phyloP scores from a whole-genome alignment of 2,797 vertebrate genomes.

The Microctenopoma steveboyesi region DNA sequence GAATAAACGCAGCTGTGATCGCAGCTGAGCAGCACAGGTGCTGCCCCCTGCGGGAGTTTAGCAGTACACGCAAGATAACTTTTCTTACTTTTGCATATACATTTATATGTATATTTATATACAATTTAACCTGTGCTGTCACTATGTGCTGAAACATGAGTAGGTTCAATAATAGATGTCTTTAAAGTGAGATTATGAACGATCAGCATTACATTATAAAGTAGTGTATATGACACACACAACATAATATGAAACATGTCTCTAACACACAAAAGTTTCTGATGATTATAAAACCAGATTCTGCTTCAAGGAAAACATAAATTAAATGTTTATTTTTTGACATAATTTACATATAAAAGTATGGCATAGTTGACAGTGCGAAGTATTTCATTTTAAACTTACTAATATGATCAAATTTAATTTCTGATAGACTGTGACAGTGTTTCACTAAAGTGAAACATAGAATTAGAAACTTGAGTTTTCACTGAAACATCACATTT shows the following conservation, averaged over 20 bases:
- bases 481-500: conserved; percentile 23
- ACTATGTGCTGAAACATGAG: background rate
- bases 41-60: conserved; percentile 36
- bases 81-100: too few relatives aligned
- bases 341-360: conserved; percentile 70
- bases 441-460: background rate
- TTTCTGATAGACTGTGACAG: conserved; percentile 8
- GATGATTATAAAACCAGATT: conserved; percentile 8
- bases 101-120: too few relatives aligned
- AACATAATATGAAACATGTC: too few relatives aligned
- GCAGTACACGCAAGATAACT: too few relatives aligned
- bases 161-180: too few relatives aligned
- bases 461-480: conserved; percentile 7
- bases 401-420: conserved; percentile 21
- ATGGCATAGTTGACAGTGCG: conserved; percentile 40
- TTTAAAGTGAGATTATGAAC: background rate
- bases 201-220: background rate
- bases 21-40: background rate
- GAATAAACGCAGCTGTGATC: fast-evolving
- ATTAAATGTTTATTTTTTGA: conserved; percentile 78
- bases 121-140: background rate
- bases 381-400: conserved; percentile 19
- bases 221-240: too few relatives aligned
- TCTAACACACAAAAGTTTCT: background rate
- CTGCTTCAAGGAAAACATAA: conserved; percentile 52